Evolutionary conservation across 1,140 invertebrate genomes (phyloP).

Genomic region (Popillia japonica): DNA sequence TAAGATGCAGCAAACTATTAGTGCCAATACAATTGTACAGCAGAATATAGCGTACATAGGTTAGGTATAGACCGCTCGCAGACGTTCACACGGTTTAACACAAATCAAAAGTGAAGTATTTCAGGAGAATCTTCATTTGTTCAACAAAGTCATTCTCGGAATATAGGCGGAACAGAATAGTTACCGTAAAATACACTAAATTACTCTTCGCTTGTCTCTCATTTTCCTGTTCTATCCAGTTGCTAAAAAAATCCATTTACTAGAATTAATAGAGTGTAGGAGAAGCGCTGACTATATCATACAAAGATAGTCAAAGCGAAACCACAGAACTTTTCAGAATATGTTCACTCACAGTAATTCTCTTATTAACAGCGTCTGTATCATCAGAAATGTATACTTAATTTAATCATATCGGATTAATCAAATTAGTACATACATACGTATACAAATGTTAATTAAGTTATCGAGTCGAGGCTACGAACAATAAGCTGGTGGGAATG

Average conservation of each 20-base stretch:
- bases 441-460: background rate
- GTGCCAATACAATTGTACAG: too few species aligned
- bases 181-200: background rate
- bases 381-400: background rate
- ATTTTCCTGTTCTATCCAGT: background rate
- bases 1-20: too few species aligned
- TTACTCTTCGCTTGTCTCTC: background rate
- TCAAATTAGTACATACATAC: background rate
- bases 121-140: too few species aligned
- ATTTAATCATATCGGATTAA: constrained; percentile 15
- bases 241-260: constrained; percentile 6
- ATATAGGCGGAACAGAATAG: background rate
- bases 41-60: too few species aligned
- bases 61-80: too few species aligned
- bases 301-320: background rate
- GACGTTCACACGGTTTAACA: too few species aligned
- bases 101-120: too few species aligned
- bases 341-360: background rate
- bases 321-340: background rate
- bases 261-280: background rate
- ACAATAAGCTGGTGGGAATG: background rate
- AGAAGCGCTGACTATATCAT: background rate
- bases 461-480: background rate
- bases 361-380: constrained; percentile 3
- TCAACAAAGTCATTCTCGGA: background rate